Evolutionary conservation across 2,888 invertebrate genomes (phyloP).

Genomic region (Lycaena phlaeas): DNA sequence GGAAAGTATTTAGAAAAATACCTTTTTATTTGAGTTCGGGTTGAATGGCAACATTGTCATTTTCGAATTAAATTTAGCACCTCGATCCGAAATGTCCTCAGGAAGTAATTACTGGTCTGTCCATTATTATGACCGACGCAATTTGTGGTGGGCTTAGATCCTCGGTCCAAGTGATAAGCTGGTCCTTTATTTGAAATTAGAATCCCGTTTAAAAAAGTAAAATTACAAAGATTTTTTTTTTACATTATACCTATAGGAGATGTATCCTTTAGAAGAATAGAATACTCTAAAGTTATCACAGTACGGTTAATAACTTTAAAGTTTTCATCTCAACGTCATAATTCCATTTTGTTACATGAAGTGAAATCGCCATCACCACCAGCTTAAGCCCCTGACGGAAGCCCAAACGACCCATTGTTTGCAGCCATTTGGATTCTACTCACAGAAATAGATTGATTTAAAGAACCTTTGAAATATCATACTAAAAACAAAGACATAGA

Average conservation of each 20-base stretch:
- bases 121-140: constrained; percentile 39
- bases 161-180: constrained; percentile 14
- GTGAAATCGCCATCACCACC: constrained; percentile 1
- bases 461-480: neutral
- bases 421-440: constrained; percentile 27
- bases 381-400: constrained; percentile 35
- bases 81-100: constrained; percentile 23
- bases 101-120: constrained; percentile 45
- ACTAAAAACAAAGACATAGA: too few relatives aligned
- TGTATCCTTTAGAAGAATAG: too few relatives aligned
- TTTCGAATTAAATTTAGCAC: neutral
- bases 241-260: too few relatives aligned
- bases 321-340: too few relatives aligned
- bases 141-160: constrained; percentile 26
- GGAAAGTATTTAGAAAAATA: too few relatives aligned
- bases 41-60: neutral
- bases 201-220: too few relatives aligned
- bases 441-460: constrained; percentile 28
- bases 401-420: constrained; percentile 47
- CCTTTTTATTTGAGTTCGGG: too few relatives aligned
- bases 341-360: too few relatives aligned
- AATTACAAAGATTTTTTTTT: too few relatives aligned
- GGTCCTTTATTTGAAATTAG: too few relatives aligned
- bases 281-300: too few relatives aligned
- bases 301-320: too few relatives aligned